These are phyloP conservation scores for Brachionus angularis DNA, from an alignment of 1,140 invertebrate species.

Conservation along the genomic window DNA sequence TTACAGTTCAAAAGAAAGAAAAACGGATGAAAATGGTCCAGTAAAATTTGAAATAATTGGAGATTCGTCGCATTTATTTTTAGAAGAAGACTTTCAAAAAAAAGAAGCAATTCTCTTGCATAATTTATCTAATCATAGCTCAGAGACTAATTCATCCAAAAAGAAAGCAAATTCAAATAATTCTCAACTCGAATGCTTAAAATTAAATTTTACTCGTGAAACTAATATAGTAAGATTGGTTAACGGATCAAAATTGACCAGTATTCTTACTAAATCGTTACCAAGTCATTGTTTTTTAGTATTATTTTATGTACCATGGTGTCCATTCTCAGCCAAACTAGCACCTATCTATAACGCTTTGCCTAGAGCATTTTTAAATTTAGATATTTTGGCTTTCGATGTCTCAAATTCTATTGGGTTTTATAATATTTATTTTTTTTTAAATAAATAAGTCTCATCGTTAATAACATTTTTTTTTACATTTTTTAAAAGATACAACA, in stretches of 20 bases:
- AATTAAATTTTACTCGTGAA: neutral
- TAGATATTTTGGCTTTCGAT: slow-evolving; percentile 83
- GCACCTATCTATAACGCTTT: slow-evolving; percentile 85
- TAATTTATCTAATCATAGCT: neutral
- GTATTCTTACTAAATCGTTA: slow-evolving; percentile 47
- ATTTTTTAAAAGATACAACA: slow-evolving; percentile 65
- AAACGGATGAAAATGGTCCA: neutral
- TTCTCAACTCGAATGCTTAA: neutral
- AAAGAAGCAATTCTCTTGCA: neutral
- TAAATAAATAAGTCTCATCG: neutral
- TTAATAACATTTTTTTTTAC: neutral
- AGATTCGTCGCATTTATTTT: slow-evolving; percentile 33
- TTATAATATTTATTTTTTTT: neutral
- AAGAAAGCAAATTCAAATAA: neutral
- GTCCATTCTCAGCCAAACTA: slow-evolving; percentile 79
- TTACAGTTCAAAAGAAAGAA: neutral
- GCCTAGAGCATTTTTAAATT: slow-evolving; percentile 73
- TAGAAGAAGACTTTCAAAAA: slow-evolving; percentile 41
- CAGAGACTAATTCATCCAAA: slow-evolving; percentile 2
- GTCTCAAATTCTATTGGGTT: slow-evolving; percentile 56
- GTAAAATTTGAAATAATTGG: slow-evolving; percentile 35
- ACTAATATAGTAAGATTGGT: slow-evolving; percentile 16
- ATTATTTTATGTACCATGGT: slow-evolving; percentile 81
- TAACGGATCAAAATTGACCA: slow-evolving; percentile 11
- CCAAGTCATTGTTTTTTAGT: slow-evolving; percentile 67